Evolutionary conservation across 2,888 invertebrate species (phyloP).

Genomic region (Cryptus armator): DNA sequence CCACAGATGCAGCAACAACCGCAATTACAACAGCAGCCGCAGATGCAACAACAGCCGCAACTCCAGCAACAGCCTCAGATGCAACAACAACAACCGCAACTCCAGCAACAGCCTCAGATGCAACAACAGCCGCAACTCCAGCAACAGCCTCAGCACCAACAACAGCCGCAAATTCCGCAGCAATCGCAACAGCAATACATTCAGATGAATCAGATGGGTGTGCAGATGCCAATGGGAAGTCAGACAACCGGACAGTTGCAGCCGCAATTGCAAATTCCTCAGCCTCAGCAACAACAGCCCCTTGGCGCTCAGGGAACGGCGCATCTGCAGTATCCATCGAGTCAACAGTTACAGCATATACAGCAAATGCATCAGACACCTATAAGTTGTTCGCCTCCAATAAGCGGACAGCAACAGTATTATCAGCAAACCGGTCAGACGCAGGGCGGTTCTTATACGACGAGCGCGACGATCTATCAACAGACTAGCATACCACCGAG

Average conservation of each 20-base stretch:
- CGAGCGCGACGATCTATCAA: conserved; percentile 57
- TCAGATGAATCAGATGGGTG: conserved; percentile 86
- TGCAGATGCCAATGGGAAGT: conserved; percentile 84
- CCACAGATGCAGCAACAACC: conserved; percentile 69
- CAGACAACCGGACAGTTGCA: conserved; percentile 75
- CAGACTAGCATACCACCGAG: conserved; percentile 58
- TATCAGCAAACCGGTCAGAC: conserved; percentile 66
- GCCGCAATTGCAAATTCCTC: conserved; percentile 75
- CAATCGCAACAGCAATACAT: conserved; percentile 83
- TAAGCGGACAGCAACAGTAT: conserved; percentile 70
- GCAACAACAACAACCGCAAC: conserved; percentile 81
- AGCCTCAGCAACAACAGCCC: conserved; percentile 73
- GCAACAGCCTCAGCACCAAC: conserved; percentile 67
- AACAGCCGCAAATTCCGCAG: conserved; percentile 73
- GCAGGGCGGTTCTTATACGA: conserved; percentile 48
- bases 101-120: conserved; percentile 72
- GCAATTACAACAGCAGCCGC: conserved; percentile 70
- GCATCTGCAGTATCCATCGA: conserved; percentile 72
- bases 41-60: conserved; percentile 70
- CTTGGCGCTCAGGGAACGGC: conserved; percentile 66
- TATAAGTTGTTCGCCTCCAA: conserved; percentile 75
- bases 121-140: conserved; percentile 74
- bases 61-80: conserved; percentile 73
- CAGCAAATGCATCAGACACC: conserved; percentile 82
- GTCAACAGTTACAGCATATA: conserved; percentile 80